phyloP scores from a whole-genome alignment of 2,888 invertebrate species.

The Chymomyza amoena region DNA sequence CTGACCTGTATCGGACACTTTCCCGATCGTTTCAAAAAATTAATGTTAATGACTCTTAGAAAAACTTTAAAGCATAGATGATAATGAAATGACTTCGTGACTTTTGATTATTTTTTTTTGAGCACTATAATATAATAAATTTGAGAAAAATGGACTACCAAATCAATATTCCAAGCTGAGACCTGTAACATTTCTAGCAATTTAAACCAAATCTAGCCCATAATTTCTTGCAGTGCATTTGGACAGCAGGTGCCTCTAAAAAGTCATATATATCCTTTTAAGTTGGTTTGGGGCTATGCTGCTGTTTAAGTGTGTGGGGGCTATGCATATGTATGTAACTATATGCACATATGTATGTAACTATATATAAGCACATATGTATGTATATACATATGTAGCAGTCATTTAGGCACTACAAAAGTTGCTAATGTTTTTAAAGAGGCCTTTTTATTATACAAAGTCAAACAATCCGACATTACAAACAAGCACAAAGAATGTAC shows the following conservation, averaged over 20 bases:
- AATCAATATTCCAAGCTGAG: too few species aligned
- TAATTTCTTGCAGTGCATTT: neutral
- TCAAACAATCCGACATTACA: conserved; percentile 62
- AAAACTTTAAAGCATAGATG: too few species aligned
- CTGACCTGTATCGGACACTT: too few species aligned
- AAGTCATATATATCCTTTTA: neutral
- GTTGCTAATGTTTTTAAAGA: conserved; percentile 75
- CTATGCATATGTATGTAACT: neutral
- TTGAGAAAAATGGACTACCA: too few species aligned
- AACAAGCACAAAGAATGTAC: conserved; percentile 37
- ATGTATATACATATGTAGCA: conserved; percentile 47
- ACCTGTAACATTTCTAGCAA: neutral
- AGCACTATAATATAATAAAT: too few species aligned
- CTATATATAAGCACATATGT: conserved; percentile 9
- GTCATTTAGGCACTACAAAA: conserved; percentile 70
- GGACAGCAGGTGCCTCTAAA: neutral
- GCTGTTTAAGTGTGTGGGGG: conserved; percentile 27
- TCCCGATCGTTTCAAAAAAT: too few species aligned
- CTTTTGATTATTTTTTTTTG: too few species aligned
- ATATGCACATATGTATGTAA: conserved; percentile 1
- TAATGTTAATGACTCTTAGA: too few species aligned
- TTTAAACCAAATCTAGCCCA: neutral
- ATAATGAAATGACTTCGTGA: too few species aligned
- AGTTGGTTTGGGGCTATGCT: neutral
- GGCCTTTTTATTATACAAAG: conserved; percentile 73